Evolutionary conservation across 2,888 invertebrate genomes (phyloP).

Genomic region (Aporophyla lueneburgensis): DNA sequence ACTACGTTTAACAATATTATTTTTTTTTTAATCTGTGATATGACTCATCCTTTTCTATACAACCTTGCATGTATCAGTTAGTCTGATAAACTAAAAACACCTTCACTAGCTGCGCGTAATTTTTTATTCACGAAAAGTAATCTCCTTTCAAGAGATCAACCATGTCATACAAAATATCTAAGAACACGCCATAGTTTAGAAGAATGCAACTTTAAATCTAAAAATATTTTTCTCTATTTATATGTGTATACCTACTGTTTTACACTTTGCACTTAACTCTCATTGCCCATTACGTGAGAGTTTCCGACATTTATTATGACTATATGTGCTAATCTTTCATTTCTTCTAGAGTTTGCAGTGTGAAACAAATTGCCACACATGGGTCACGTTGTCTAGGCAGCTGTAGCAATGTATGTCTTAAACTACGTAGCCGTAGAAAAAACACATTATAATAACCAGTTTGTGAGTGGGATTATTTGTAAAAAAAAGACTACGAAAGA

Average conservation of each 20-base stretch:
- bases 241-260: not conserved
- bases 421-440: not conserved
- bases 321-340: constrained; percentile 21
- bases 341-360: constrained; percentile 17
- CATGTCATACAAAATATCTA: not conserved
- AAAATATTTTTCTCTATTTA: not conserved
- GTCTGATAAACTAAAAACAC: not conserved
- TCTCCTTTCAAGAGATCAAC: not conserved
- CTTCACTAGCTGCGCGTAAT: not conserved
- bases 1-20: too few relatives aligned
- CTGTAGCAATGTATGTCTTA: not conserved
- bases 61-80: not conserved
- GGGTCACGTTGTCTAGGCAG: not conserved
- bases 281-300: not conserved
- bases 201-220: not conserved
- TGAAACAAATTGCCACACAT: constrained; percentile 3
- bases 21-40: too few relatives aligned
- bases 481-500: not conserved
- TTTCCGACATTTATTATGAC: constrained; percentile 21
- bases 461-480: not conserved
- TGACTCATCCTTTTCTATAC: not conserved
- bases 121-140: not conserved
- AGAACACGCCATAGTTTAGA: not conserved
- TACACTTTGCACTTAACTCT: constrained; percentile 7
- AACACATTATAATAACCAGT: not conserved